A percentile compares a stretch with the other conserved stretches of the same genome.
These are phyloP conservation scores for Lepus timidus DNA, from an alignment of 2,113 vertebrate genomes.

Conservation along the genomic window DNA sequence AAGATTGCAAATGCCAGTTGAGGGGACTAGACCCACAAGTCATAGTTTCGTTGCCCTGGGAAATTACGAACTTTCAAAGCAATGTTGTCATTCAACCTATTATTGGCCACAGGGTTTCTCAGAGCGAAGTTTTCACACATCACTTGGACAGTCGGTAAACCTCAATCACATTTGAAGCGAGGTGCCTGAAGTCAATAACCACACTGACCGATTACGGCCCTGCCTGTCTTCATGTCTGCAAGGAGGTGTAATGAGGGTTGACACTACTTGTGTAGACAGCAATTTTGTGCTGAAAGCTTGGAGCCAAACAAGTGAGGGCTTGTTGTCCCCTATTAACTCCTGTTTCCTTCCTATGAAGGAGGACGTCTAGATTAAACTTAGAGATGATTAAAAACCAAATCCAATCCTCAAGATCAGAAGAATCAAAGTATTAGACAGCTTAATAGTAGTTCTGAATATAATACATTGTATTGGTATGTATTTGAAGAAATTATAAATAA, in stretches of 20 bases:
- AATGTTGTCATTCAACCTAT: background rate
- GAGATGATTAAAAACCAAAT: background rate
- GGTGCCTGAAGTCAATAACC: background rate
- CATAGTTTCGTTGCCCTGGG: background rate
- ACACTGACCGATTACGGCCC: background rate
- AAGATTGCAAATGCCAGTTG: background rate
- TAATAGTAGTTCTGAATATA: background rate
- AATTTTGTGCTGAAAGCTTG: slow-evolving; percentile 15
- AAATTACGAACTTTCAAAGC: background rate
- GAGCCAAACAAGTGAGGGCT: background rate
- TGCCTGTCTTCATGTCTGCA: background rate
- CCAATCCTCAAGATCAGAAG: background rate
- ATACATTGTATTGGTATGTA: background rate
- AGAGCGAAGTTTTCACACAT: slow-evolving; percentile 35
- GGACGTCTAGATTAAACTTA: background rate
- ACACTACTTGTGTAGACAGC: background rate
- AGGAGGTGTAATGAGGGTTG: background rate
- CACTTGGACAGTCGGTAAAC: background rate
- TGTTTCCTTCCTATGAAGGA: background rate
- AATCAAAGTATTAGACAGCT: background rate
- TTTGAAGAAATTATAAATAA: slow-evolving; percentile 10
- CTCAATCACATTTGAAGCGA: background rate
- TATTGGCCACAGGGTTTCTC: background rate
- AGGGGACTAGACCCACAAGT: background rate
- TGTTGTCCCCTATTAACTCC: background rate